A percentile compares a stretch with the other conserved stretches of the same genome.
Evolutionary conservation across 2,797 vertebrate species (phyloP).

Genomic region (Danio albolineatus): DNA sequence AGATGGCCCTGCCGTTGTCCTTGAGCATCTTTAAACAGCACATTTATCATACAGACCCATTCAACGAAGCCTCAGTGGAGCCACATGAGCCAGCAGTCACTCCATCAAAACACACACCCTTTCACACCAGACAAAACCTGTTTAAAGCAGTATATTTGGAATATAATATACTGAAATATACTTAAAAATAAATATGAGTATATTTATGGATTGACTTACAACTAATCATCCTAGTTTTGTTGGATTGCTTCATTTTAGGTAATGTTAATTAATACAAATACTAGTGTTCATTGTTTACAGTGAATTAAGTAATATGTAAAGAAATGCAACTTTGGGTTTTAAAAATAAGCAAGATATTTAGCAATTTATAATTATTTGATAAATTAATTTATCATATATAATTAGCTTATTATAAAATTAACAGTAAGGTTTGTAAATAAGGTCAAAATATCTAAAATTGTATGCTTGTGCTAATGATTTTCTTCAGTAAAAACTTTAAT

Average conservation of each 20-base stretch:
- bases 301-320: neutral
- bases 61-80: conserved; percentile 34
- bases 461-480: neutral
- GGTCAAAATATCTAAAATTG: neutral
- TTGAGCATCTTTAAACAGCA: conserved; percentile 59
- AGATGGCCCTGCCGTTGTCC: conserved; percentile 56
- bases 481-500: too few relatives aligned
- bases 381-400: too few relatives aligned
- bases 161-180: too few relatives aligned
- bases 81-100: conserved; percentile 36
- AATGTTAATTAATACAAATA: neutral
- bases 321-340: neutral
- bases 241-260: neutral
- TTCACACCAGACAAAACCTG: neutral
- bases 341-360: neutral
- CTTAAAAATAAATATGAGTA: neutral
- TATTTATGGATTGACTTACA: neutral
- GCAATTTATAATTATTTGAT: too few relatives aligned
- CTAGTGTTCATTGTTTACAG: neutral
- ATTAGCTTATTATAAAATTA: neutral
- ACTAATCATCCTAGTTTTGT: neutral
- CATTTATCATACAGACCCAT: conserved; percentile 51
- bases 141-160: neutral
- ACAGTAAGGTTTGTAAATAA: neutral
- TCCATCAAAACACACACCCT: conserved; percentile 40